phyloP scores from a whole-genome alignment of 2,888 invertebrate genomes.

The Drosophila picticornis region DNA sequence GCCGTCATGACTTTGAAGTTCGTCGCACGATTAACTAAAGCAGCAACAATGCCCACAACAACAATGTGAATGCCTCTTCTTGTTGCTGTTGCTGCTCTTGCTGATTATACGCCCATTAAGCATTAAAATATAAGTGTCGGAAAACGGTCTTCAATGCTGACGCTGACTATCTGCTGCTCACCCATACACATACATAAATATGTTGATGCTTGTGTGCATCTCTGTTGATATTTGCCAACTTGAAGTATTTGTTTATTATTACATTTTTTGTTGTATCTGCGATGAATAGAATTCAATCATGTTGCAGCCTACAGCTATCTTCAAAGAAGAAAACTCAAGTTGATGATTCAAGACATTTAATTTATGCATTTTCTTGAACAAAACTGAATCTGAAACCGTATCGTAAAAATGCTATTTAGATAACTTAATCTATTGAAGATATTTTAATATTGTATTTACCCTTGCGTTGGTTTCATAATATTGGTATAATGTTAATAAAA shows the following conservation, averaged over 20 bases:
- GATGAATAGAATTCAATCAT: conserved; percentile 6
- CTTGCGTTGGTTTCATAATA: background rate
- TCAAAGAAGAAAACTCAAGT: background rate
- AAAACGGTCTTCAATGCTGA: conserved; percentile 22
- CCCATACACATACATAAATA: conserved; percentile 4
- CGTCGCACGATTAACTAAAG: conserved; percentile 77
- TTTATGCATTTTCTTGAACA: conserved; percentile 1
- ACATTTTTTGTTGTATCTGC: background rate
- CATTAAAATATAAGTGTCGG: conserved; percentile 31
- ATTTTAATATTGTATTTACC: background rate
- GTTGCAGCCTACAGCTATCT: background rate
- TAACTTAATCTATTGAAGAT: background rate
- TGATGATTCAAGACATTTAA: conserved; percentile 12
- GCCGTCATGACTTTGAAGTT: conserved; percentile 61
- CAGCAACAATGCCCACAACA: conserved; percentile 54
- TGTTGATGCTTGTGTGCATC: conserved; percentile 28
- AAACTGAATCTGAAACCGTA: background rate
- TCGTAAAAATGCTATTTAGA: background rate
- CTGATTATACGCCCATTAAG: conserved; percentile 57
- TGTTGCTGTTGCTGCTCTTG: conserved; percentile 12
- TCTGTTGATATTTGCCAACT: conserved; percentile 26
- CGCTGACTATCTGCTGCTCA: conserved; percentile 3
- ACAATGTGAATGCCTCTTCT: conserved; percentile 50
- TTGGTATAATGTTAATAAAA: too few relatives aligned
- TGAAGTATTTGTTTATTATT: conserved; percentile 8